These are phyloP conservation scores for Hartigia nigra DNA, from an alignment of 2,888 invertebrate genomes.

Conservation along the genomic window DNA sequence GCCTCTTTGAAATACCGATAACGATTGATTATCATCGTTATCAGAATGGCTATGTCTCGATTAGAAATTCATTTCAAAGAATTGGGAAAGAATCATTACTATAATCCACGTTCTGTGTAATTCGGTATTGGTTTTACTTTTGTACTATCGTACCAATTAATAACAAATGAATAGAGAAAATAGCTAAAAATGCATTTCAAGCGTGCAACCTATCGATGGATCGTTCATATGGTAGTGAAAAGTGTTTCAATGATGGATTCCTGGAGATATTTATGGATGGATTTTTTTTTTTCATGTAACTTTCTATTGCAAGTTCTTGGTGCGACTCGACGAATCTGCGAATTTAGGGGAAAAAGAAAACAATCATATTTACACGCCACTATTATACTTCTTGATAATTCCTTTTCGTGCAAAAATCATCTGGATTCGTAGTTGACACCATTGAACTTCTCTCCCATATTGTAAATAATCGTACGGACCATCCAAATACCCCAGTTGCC, in stretches of 20 bases:
- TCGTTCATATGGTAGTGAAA: not conserved
- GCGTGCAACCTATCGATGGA: not conserved
- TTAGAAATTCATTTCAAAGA: not conserved
- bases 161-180: not conserved
- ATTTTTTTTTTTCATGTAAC: not conserved
- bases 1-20: not conserved
- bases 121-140: not conserved
- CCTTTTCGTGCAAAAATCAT: not conserved
- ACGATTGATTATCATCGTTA: too few species aligned
- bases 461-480: constrained; percentile 50
- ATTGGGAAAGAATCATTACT: not conserved
- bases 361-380: not conserved
- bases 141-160: not conserved
- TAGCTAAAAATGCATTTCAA: not conserved
- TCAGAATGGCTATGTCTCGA: not conserved
- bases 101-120: not conserved
- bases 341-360: not conserved
- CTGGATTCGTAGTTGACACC: not conserved
- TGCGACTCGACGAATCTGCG: not conserved
- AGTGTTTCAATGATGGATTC: not conserved
- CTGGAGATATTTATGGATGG: not conserved
- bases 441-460: not conserved
- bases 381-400: not conserved
- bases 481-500: constrained; percentile 52
- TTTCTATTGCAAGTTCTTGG: not conserved